Evolutionary conservation across 2,888 invertebrate genomes (phyloP), one percentile per base, ranked within the genome.

Genomic region (Microchrysa polita): DNA sequence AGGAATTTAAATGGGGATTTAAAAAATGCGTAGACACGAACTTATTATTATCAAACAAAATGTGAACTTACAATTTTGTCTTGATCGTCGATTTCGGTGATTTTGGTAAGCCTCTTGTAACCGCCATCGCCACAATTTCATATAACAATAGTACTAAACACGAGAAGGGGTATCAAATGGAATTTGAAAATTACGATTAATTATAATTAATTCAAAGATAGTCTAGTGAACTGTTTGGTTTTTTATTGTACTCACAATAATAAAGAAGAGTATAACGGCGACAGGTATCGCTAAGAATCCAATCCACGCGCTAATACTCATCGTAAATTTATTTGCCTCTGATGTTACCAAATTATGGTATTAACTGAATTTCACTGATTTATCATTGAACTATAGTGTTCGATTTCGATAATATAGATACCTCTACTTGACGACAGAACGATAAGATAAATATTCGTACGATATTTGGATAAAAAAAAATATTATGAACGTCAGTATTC

Each of bases 291-390:
- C 67, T 9, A 67, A 20, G 7, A 67, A 53, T 14, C 27, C 67
- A 16, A 67, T 53, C 67, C 67, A 67, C 16, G 53, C 34, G 27
- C 53, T 67, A 27, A 53, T 53, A 53, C 53, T 53, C 67, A 67
- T 67, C 27, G 52, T 67, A 53, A 67, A 67, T 52, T n/a, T 53
- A 67, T 53, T 67, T 67, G 27, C 53, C 34, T 53, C 53, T 53
- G 34, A 34, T 16, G 67, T 67, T 40, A 40, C 40, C 42, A 55
- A 34, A 67, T 27, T 34, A 53, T 67, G n/a, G 67, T 55, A 53
- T 67, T 53, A 53, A 67, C 23, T 27, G 16, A 23, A 20, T 67
- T 55, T 53, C 16, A 53, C 53, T 67, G 53, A 67, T 67, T 67
- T 67, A 67, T 67, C 67, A 20, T 67, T 67, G 14, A 67, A 2